Conservation (phyloP, 2,888 invertebrate species). For the Heliconius ethilla region DNA sequence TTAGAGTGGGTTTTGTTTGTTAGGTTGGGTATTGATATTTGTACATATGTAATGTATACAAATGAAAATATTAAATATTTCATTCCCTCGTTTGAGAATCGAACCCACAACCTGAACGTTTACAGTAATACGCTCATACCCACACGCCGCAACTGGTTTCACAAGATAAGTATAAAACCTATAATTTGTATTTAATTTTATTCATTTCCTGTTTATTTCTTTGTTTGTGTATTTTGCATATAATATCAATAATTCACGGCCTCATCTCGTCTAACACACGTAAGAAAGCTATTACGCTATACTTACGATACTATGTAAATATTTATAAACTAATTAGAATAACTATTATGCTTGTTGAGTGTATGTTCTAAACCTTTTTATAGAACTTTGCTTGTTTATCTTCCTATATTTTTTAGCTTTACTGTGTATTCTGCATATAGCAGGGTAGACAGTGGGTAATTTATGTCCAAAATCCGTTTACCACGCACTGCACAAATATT, state of each 20-base stretch:
- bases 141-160: no score
- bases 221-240: background rate
- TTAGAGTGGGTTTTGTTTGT: no score
- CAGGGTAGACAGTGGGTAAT: background rate
- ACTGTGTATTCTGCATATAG: background rate
- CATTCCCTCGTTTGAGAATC: no score
- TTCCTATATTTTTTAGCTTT: background rate
- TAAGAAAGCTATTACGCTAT: slow-evolving; percentile 28
- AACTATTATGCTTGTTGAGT: slow-evolving; percentile 16
- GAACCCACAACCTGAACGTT: no score
- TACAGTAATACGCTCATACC: no score
- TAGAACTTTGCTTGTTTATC: slow-evolving; percentile 20
- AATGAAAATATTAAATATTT: no score
- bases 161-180: background rate
- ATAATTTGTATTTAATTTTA: background rate
- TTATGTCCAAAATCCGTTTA: background rate
- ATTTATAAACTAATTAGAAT: slow-evolving; percentile 34
- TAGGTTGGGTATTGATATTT: no score
- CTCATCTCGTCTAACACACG: slow-evolving; percentile 7
- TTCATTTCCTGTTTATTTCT: slow-evolving; percentile 11
- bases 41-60: no score
- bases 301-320: slow-evolving; percentile 23
- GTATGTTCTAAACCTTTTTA: slow-evolving; percentile 21
- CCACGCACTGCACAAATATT: background rate
- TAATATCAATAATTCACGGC: slow-evolving; percentile 12